Percentiles rank a stretch among this genome's conserved stretches.
These are phyloP conservation scores for Nannospalax galili DNA, from an alignment of 2,113 vertebrate genomes.

Conservation along the genomic window DNA sequence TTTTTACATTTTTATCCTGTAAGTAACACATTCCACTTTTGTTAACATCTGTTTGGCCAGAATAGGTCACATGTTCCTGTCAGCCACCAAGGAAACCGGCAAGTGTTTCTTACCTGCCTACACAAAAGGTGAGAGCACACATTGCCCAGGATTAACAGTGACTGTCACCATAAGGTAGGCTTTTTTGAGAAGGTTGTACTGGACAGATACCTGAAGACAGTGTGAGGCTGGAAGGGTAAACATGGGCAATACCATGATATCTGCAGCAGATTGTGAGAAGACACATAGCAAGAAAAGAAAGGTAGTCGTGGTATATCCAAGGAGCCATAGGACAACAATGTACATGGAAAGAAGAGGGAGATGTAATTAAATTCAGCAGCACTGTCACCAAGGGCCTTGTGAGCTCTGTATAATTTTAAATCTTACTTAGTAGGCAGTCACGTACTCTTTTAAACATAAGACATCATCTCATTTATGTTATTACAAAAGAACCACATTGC, in stretches of 20 bases:
- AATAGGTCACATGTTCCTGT: neutral
- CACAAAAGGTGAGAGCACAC: neutral
- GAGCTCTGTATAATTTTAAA: neutral
- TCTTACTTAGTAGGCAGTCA: neutral
- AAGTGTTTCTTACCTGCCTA: neutral
- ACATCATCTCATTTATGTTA: neutral
- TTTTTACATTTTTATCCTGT: neutral
- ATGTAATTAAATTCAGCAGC: neutral
- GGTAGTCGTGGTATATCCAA: accelerated
- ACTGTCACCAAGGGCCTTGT: neutral
- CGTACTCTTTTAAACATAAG: neutral
- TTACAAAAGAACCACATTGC: neutral
- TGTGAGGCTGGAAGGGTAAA: neutral
- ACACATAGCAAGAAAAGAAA: neutral
- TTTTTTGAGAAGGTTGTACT: neutral
- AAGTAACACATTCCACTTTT: neutral
- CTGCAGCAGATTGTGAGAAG: neutral
- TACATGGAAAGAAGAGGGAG: neutral
- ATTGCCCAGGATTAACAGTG: neutral
- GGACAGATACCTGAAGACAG: neutral
- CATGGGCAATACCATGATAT: neutral
- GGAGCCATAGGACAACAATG: neutral
- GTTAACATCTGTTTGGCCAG: neutral
- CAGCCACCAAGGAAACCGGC: neutral
- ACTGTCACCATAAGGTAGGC: neutral